These are phyloP conservation scores for Rhinogobio ventralis DNA, from an alignment of 2,797 vertebrate species.

Conservation along the genomic window DNA sequence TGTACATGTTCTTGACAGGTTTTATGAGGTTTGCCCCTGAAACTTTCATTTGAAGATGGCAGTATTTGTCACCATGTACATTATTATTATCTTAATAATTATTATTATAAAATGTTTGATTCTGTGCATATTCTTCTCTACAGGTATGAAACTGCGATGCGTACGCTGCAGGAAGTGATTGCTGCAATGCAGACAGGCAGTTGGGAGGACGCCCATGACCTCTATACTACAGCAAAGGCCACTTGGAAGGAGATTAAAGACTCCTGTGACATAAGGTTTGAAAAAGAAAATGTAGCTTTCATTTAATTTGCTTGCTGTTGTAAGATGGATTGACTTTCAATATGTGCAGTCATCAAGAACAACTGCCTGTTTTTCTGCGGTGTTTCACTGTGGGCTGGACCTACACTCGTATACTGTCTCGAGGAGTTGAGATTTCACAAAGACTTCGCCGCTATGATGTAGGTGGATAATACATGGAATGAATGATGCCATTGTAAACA, in stretches of 20 bases:
- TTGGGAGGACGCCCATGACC: constrained; percentile 86
- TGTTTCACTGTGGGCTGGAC: constrained; percentile 92
- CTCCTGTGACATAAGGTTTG: constrained; percentile 84
- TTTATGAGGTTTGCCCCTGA: not conserved
- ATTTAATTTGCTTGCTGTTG: constrained; percentile 7
- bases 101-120: not conserved
- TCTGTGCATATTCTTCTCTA: constrained; percentile 1
- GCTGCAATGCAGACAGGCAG: constrained; percentile 83
- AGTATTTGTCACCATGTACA: not conserved
- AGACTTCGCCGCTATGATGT: constrained; percentile 91
- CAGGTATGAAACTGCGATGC: constrained; percentile 86
- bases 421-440: constrained; percentile 92
- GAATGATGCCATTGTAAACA: not conserved
- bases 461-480: not conserved
- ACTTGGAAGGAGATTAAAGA: constrained; percentile 80
- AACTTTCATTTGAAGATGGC: not conserved
- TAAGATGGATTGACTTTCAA: constrained; percentile 1
- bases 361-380: constrained; percentile 87
- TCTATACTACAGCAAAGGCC: constrained; percentile 80
- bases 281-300: not conserved
- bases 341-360: constrained; percentile 79
- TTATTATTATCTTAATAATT: not conserved
- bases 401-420: constrained; percentile 88
- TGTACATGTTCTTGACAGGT: not conserved
- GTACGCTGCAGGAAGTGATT: constrained; percentile 83